Evolutionary conservation across 2,888 invertebrate genomes (phyloP).

Genomic region (Drosophila greeni): DNA sequence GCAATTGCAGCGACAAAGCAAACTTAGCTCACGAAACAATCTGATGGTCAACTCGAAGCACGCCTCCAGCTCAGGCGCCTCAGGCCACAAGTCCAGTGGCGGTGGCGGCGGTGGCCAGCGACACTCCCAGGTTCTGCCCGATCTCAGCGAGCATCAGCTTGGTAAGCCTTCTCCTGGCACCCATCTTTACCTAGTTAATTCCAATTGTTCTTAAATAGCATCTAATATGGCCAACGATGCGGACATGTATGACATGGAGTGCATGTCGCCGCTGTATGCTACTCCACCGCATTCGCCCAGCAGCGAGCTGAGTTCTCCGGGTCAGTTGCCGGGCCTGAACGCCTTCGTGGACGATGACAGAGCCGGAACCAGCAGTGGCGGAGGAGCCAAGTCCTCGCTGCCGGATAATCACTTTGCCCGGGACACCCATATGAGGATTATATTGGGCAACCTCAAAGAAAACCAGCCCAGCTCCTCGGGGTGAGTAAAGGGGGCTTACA

Average conservation of each 20-base stretch:
- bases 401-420: constrained; percentile 91
- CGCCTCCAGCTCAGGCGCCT: constrained; percentile 59
- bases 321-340: constrained; percentile 77
- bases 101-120: constrained; percentile 69
- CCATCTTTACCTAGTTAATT: neutral
- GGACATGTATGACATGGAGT: constrained; percentile 79
- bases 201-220: constrained; percentile 26
- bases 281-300: constrained; percentile 88
- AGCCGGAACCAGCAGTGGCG: constrained; percentile 64
- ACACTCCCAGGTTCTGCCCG: constrained; percentile 78
- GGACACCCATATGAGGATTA: constrained; percentile 95
- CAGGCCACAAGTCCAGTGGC: constrained; percentile 58
- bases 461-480: constrained; percentile 77
- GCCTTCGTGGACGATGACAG: constrained; percentile 78
- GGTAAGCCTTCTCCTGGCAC: constrained; percentile 56
- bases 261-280: constrained; percentile 86
- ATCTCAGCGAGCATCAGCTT: constrained; percentile 79
- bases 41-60: constrained; percentile 77
- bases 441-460: constrained; percentile 83
- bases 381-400: constrained; percentile 74
- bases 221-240: constrained; percentile 77
- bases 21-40: constrained; percentile 78
- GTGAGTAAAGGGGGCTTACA: constrained; percentile 51
- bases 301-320: constrained; percentile 82
- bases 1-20: constrained; percentile 85